phyloP scores from a whole-genome alignment of 2,888 invertebrate genomes.

The Hofmannophila pseudospretella region DNA sequence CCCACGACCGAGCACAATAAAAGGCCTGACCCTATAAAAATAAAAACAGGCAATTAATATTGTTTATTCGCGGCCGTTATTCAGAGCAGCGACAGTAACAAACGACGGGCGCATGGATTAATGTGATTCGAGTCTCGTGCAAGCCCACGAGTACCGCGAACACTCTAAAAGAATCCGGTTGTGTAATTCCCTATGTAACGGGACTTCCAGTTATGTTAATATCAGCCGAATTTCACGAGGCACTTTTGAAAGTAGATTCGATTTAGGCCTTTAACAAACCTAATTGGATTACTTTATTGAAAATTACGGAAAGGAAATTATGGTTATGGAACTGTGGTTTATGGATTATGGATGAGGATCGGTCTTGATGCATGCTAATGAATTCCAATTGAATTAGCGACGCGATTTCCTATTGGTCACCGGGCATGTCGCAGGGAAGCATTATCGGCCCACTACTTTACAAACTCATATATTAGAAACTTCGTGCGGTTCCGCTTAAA shows the following conservation, averaged over 20 bases:
- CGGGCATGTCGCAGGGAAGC: conserved; percentile 35
- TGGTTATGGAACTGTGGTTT: conserved; percentile 24
- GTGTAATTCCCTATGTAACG: conserved; percentile 72
- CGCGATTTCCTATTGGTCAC: conserved; percentile 34
- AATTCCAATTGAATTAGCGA: conserved; percentile 37
- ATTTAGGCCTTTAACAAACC: conserved; percentile 46
- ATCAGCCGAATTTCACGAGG: conserved; percentile 68
- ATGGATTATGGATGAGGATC: conserved; percentile 37
- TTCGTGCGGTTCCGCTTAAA: conserved; percentile 5
- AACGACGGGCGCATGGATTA: conserved; percentile 56
- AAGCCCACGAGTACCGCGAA: conserved; percentile 10
- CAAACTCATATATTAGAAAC: conserved; percentile 2
- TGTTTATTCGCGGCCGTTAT: conserved; percentile 71
- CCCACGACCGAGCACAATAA: conserved; percentile 62
- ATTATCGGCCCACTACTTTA: conserved; percentile 28
- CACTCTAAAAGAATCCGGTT: conserved; percentile 39
- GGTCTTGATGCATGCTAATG: conserved; percentile 38
- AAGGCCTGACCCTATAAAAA: conserved; percentile 64
- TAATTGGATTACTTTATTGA: conserved; percentile 23
- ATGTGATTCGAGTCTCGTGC: conserved; percentile 23
- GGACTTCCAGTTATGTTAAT: conserved; percentile 75
- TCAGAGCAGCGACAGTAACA: conserved; percentile 60
- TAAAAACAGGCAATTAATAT: conserved; percentile 70
- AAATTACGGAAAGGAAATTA: conserved; percentile 27
- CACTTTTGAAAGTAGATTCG: conserved; percentile 65